Evolutionary conservation across 2,888 invertebrate species (phyloP), one percentile per base, ranked within the genome.

Genomic region (Incurvaria masculella): DNA sequence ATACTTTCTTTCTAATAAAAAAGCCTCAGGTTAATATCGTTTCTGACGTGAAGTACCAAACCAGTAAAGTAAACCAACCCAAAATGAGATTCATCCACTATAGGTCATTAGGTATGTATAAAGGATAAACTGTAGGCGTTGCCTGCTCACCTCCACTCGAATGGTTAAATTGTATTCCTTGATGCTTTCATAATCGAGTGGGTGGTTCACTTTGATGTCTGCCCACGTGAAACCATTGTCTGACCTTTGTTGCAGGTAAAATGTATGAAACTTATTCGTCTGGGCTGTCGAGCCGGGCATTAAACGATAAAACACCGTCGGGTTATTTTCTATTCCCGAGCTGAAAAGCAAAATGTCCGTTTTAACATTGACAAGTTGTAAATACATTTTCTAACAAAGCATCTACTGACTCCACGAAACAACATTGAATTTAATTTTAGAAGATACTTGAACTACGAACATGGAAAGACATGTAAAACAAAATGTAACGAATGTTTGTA

Each of bases 201-300:
- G 94, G 81, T 95, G 94, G 79, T 96, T 95, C 60, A 96, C 95
- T 81, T 94, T 94, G 70, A 94, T 93, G 68, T 95, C 94, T 6
- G 94, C 95, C 94, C 94, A 95, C 57, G 94, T 95, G 66, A 89
- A 89, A 53, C 93, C 92, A 67, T 93, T 91, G 64, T 94, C 94
- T 56, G 90, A 88, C 63, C 95, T 84, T 81, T 95, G 95, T 85
- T 95, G 94, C 58, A 95, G 84, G 74, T 96, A 96, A 76, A 95
- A 96, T 53, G 94, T 94, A 73, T 96, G 93, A 72, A 88, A 88
- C 76, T 95, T 96, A 80, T 96, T 96, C 59, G 95, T 96, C 76
- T 96, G 95, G 6, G 95, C 93, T 49, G 95, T 96, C 27, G 94
- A 94, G 55, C 95, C 95, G 55, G 94, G 94, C 90, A 96, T 96